Conservation (phyloP, 2,888 invertebrate species). For the Linhomoeus sp. region DNA sequence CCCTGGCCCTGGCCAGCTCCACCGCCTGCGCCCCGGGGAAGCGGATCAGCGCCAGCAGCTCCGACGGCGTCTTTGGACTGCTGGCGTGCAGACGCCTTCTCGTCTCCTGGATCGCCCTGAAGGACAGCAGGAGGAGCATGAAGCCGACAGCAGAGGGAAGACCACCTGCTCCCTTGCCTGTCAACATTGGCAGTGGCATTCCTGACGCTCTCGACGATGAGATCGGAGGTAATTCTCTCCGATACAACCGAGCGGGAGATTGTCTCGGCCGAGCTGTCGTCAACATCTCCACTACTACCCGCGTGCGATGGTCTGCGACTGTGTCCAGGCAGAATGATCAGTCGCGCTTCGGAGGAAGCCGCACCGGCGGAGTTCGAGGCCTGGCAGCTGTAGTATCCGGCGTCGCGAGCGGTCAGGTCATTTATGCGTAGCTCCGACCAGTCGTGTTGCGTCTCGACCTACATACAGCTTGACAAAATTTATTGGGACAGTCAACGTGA, state of each 20-base stretch:
- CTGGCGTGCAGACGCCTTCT: conserved; percentile 46
- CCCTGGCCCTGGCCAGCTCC: conserved; percentile 71
- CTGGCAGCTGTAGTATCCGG: conserved; percentile 17
- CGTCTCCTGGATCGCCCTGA: conserved; percentile 60
- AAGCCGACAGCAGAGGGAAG: background rate
- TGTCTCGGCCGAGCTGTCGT: background rate
- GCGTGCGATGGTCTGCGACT: background rate
- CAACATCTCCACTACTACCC: too few relatives aligned
- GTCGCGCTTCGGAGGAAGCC: conserved; percentile 28
- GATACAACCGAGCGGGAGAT: conserved; percentile 8
- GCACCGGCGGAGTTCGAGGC: conserved; percentile 30
- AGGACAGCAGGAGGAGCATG: background rate
- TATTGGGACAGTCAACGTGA: too few relatives aligned
- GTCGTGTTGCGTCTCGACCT: background rate
- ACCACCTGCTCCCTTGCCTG: conserved; percentile 4
- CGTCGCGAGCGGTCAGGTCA: conserved; percentile 2
- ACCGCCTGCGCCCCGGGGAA: conserved; percentile 67
- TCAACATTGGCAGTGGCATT: conserved; percentile 17
- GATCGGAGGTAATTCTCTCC: conserved; percentile 9
- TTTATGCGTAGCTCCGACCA: background rate
- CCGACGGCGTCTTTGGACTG: conserved; percentile 26
- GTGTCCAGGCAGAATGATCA: conserved; percentile 18
- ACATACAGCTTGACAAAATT: too few relatives aligned
- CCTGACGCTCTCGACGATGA: conserved; percentile 15
- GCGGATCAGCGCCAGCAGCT: conserved; percentile 19